A percentile compares a stretch with the other conserved stretches of the same genome.
phyloP scores from a whole-genome alignment of 2,113 vertebrate genomes.

The Callochromis pleurospilus region DNA sequence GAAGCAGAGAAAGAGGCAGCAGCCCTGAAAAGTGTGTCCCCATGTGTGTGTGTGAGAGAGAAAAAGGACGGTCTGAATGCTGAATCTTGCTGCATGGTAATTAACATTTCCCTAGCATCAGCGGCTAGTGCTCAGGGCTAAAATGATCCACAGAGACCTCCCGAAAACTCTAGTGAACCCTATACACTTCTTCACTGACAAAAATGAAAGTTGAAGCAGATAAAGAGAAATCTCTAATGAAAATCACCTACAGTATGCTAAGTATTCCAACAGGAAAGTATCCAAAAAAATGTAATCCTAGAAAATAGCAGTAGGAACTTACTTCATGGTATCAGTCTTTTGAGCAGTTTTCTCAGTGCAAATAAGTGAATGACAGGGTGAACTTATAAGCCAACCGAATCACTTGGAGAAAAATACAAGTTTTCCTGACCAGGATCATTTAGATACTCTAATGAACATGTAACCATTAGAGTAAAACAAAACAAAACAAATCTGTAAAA shows the following conservation, averaged over 20 bases:
- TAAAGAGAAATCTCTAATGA: neutral
- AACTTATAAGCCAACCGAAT: neutral
- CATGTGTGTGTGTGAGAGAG: neutral
- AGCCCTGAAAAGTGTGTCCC: neutral
- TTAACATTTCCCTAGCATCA: conserved; percentile 46
- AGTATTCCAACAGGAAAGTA: neutral
- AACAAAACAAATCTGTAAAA: neutral
- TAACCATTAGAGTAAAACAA: neutral
- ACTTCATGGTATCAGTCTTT: neutral
- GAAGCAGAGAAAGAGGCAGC: neutral
- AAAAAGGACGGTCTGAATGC: neutral
- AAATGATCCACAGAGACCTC: conserved; percentile 33
- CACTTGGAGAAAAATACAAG: neutral
- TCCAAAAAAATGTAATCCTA: neutral
- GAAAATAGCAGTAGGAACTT: neutral
- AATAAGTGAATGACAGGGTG: neutral
- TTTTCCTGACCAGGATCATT: neutral
- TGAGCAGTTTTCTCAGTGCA: neutral
- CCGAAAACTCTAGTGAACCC: conserved; percentile 1
- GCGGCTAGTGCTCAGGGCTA: conserved; percentile 23
- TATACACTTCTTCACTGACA: neutral
- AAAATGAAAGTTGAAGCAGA: neutral
- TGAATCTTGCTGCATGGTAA: conserved; percentile 36
- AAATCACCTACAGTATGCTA: neutral
- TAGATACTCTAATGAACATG: neutral